Evolutionary conservation across 1,140 invertebrate genomes (phyloP), one percentile per base, ranked within the genome.

Genomic region (Drosophila yakuba): DNA sequence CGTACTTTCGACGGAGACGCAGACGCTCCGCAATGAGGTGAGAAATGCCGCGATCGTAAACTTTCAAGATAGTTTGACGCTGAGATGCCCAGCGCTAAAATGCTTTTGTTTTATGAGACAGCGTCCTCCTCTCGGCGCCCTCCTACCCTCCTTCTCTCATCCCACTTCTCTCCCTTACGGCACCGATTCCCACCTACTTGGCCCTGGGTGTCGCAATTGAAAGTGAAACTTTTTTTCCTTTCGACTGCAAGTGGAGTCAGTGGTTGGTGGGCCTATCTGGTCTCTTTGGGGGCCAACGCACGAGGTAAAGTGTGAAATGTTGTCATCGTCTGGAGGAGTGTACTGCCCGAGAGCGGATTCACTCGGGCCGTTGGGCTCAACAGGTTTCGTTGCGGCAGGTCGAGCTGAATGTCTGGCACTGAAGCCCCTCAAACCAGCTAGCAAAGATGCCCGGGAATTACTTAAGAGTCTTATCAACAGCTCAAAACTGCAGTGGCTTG

Each of bases 211-310:
- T 78, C 66, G 84, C 77, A 89, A 89, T 76, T 80, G 84, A 89
- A 89, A 89, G 84, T 89, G 84, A 89, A 89, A 89, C 80, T 80
- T 74, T 78, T 84, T 69, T 88, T 69, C 61, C 78, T 86, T 86
- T 86, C 74, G 47, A 20, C 28, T 72, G 52, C 36, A 4, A 14
- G 14, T 39, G 32, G 47, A 74, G 47, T 48, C 47, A 56, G 54
- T 67, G 66, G 52, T 55, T 63, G 44, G 82, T 88, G 64, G 69
- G 74, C 39, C 52, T 75, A 48, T 23, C 17, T 14, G 14, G 32
- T 10, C 14, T 15, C 20, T 50, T 11, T 20, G n/a, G 20, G n/a
- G 28, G 25, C 54, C 47, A 61, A 58, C 41, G 73, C 69, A 73
- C 7, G 25, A n/a, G n/a, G 17, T 25, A 10, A 28, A 47, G 52